Base-by-base conservation (phyloP, 2,888 invertebrate species). In the Drosophila monieri region DNA sequence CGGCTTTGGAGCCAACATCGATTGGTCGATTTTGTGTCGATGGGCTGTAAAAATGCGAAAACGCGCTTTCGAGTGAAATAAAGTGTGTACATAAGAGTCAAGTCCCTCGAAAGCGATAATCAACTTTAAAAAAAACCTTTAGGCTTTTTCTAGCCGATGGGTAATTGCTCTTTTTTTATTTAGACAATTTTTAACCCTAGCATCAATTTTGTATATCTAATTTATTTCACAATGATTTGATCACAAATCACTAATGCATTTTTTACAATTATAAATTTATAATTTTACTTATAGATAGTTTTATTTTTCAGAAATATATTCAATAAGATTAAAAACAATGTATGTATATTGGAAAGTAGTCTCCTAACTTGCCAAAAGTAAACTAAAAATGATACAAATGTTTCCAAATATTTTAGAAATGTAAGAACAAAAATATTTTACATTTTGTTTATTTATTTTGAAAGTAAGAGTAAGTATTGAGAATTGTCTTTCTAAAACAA, bases 61-160 rank as follows among this genome's bases (percentile, higher is more conserved):
- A 14, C 32, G 43, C 32, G 41, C 30, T 27, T 32, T 27, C 14
- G 32, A 64, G 44, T 51, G 35, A 52, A 51, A 64, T 37, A n/a
- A 30, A 49, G 32, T 60, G 15, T 60, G 37, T 47, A 59, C 27
- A 44, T 64, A 64, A 23, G 35, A 51, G 62, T 30, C 15, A 27
- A 27, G 21, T 21, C 15, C 18, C 21, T 32, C 15, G 25, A 43
- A 35, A 41, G 6, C 59, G 10, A 14, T 57, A 37, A 18, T 15
- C 8, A 43, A 54, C 14, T 12, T 25, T 27, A 2, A 47, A 43
- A 41, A 39, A 41, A 18, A 3, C 1, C 14, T 14, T 2, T 15
- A 10, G 21, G 12, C 14, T 52, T 23, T 27, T 23, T 25, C 18
- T 15, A 43, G 18, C n/a, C 23, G 18, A 18, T 18, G 18, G 6